Evolutionary conservation across 2,888 invertebrate genomes (phyloP).

Genomic region (Lissocephala sabroskyi): DNA sequence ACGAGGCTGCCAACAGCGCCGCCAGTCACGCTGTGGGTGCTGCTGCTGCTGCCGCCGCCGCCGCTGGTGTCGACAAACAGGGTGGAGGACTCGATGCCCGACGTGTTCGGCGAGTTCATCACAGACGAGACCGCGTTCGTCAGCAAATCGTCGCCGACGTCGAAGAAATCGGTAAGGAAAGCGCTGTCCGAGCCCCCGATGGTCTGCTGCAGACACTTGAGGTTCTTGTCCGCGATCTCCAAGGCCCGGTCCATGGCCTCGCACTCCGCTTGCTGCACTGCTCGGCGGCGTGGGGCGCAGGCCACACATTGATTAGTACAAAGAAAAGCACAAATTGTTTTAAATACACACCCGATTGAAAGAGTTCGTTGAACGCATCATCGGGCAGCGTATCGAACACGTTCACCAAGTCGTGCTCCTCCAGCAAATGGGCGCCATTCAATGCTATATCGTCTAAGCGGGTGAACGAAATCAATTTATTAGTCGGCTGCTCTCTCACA

Average conservation of each 20-base stretch:
- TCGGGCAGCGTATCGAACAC: constrained; percentile 85
- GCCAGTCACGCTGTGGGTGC: constrained; percentile 31
- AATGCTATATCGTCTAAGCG: constrained; percentile 75
- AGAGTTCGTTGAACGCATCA: constrained; percentile 87
- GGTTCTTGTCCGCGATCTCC: constrained; percentile 83
- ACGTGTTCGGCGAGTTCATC: constrained; percentile 66
- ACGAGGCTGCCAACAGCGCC: constrained; percentile 53
- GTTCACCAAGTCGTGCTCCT: constrained; percentile 84
- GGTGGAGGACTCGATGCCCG: constrained; percentile 65
- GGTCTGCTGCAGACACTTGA: constrained; percentile 80
- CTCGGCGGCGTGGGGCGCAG: constrained; percentile 26
- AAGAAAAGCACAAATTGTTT: constrained; percentile 40
- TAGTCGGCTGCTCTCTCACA: neutral
- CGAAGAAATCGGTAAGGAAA: constrained; percentile 70
- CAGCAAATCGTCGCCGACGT: constrained; percentile 70
- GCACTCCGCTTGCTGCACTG: constrained; percentile 82
- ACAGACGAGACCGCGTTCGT: constrained; percentile 60
- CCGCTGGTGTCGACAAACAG: constrained; percentile 65
- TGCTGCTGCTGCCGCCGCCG: constrained; percentile 37
- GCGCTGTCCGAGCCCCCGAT: constrained; percentile 66
- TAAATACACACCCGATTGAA: constrained; percentile 76
- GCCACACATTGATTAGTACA: constrained; percentile 60
- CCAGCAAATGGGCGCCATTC: constrained; percentile 76
- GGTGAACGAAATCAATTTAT: constrained; percentile 12
- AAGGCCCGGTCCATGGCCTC: constrained; percentile 91